Evolutionary conservation across 92 coral and sea anemone species (phyloP), one percentile per base, ranked within the genome.

Genomic region (Umimayanthus chanpuru): DNA sequence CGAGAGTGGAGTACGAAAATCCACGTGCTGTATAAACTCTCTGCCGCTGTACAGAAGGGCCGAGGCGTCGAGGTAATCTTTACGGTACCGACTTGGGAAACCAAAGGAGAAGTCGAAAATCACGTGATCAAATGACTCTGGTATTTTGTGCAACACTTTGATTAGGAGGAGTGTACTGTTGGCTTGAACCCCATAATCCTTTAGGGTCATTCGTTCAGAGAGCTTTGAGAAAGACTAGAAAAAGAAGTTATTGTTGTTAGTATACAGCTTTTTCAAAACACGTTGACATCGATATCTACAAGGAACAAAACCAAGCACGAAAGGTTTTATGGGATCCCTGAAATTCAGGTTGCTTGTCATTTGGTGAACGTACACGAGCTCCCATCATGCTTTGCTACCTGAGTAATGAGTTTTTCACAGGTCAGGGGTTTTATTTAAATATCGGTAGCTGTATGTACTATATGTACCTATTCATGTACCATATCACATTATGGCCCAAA

Each of bases 41-140:
- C 82, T 68, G 47, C 88, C 92, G 73, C 92, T 85, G 86, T 92
- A 92, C 71, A 92, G 66, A 47, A 92, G 78, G 21, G 90, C 92
- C 4, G 94, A 92, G 5, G 90, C 92, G 23, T 92, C 90, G 32
- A 92, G 72, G 92, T 77, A 92, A 64, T 92, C 94, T n/a, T 36
- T 79, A 30, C 68, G 70, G n/a, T n/a, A n/a, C 4, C 32, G 26
- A 36, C 67, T 80, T 23, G 92, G 94, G 67, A 89, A 92, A 26
- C 94, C 94, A 89, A 82, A 92, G 18, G 90, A 87, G 86, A 92
- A 92, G 43, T 92, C 91, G 70, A 92, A 92, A 73, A 92, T 90
- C 76, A 89, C 92, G 66, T 87, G 88, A 36, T 92, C 89, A 56
- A 92, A 73, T 30, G 81, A 68, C 10, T 86, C 88, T 16, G 94